Evolutionary conservation across 2,888 invertebrate species (phyloP).

Genomic region (Eretmocerus hayati): DNA sequence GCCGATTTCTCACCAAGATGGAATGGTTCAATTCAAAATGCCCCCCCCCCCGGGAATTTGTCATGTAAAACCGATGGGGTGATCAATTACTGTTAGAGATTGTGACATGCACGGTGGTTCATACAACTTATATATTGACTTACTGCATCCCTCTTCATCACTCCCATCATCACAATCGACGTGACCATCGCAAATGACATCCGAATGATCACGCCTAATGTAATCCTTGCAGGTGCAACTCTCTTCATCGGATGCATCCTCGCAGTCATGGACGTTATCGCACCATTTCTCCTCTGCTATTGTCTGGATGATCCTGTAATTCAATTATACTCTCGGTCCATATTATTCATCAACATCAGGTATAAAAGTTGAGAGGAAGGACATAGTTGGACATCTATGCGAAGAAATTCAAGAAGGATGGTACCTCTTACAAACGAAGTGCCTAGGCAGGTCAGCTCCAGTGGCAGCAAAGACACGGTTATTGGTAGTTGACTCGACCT

Average conservation of each 20-base stretch:
- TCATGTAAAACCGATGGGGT: too few species aligned
- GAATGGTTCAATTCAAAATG: too few species aligned
- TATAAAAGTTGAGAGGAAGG: neutral
- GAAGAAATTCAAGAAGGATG: neutral
- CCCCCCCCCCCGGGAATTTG: too few species aligned
- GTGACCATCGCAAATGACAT: constrained; percentile 67
- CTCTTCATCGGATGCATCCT: constrained; percentile 74
- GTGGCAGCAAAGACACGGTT: neutral
- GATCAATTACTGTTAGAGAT: too few species aligned
- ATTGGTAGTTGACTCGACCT: neutral
- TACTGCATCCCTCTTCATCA: constrained; percentile 70
- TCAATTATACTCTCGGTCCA: too few species aligned
- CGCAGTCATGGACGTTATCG: constrained; percentile 66
- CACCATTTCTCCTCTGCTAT: constrained; percentile 58
- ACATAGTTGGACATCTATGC: neutral
- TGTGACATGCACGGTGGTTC: too few species aligned
- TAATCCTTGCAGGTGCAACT: constrained; percentile 68
- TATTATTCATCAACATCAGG: too few species aligned
- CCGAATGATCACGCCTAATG: constrained; percentile 49
- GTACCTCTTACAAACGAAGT: constrained; percentile 14
- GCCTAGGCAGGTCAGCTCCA: constrained; percentile 2
- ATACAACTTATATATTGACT: constrained; percentile 32
- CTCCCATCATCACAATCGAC: constrained; percentile 67
- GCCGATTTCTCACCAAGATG: too few species aligned
- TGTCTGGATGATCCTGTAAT: constrained; percentile 57